Base-by-base conservation (phyloP, 2,113 vertebrate genomes). In the mouse (Mus musculus) region DNA sequence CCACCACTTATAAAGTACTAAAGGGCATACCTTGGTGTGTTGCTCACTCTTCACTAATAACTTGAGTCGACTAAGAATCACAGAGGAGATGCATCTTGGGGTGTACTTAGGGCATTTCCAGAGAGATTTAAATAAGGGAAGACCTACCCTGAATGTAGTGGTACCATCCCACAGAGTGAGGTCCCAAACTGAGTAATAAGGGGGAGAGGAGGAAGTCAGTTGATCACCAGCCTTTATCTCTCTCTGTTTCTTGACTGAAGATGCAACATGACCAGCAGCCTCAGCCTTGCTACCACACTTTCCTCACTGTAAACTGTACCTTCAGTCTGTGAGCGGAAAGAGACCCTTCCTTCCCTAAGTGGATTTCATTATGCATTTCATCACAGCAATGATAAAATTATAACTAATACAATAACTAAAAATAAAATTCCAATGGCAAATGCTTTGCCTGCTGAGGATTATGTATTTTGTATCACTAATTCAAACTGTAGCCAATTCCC, bases 391-490 rank as follows among this genome's bases (percentile, higher is more conserved):
- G 33, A 88, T 49, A 71, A 88, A 54, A 71, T 22, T 54, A 71
- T 54, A 71, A 17, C 33, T 52, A n/a, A n/a, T 24, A n/a, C 33
- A 88, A 36, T 88, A 89, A 92, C 28, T 54, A 82, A 87, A 39
- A 42, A 73, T 46, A 39, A 73, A 30, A 80, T 89, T 92, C 63
- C 54, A 86, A 73, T 72, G 26, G 49, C 65, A 86, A 91, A 73
- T 77, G 19, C 22, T n/a, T 63, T 88, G 42, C 10, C 22, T 46
- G 3, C n/a, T 54, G 17, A 24, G 46, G 90, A 59, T 65, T 87
- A 54, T 89, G 81, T 36, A 93, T 81, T 59, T 92, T 91, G 10
- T 85, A 78, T 95, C 49, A 42, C 67, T 88, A 28, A 89, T 77
- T 95, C 54, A 77, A 90, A 95, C 61, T 69, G 78, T n/a, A 54